These are phyloP conservation scores for Adrianichthys oophorus DNA, from an alignment of 2,797 vertebrate genomes.

Conservation along the genomic window DNA sequence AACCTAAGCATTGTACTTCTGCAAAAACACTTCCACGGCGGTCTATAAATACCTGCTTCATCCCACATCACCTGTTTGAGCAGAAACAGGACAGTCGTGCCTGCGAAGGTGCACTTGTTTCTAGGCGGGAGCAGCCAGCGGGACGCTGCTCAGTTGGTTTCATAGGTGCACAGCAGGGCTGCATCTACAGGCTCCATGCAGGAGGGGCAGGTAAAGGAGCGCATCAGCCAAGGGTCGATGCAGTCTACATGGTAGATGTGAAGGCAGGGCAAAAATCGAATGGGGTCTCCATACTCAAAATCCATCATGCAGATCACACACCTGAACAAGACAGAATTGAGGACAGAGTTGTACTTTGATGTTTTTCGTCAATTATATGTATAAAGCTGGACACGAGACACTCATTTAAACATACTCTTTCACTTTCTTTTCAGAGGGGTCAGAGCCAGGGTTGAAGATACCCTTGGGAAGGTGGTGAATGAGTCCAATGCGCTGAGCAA, in stretches of 20 bases:
- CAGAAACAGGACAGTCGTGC: slow-evolving; percentile 37
- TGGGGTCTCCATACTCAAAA: slow-evolving; percentile 82
- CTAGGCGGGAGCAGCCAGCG: slow-evolving; percentile 35
- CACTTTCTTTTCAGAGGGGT: slow-evolving; percentile 81
- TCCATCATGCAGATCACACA: slow-evolving; percentile 93
- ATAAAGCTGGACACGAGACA: too few species aligned
- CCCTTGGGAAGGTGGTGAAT: slow-evolving; percentile 87
- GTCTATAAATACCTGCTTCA: slow-evolving; percentile 32
- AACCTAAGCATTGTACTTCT: slow-evolving; percentile 10
- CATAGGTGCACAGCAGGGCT: slow-evolving; percentile 84
- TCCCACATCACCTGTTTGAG: slow-evolving; percentile 19
- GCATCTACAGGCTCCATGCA: slow-evolving; percentile 91
- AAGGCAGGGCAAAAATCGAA: slow-evolving; percentile 87
- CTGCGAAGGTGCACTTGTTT: slow-evolving; percentile 46
- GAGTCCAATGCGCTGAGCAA: slow-evolving; percentile 86
- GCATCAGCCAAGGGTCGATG: slow-evolving; percentile 89
- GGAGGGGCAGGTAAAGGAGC: slow-evolving; percentile 89
- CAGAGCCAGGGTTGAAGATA: slow-evolving; percentile 77
- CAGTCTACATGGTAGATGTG: slow-evolving; percentile 88
- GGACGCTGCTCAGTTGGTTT: slow-evolving; percentile 75
- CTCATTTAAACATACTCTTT: slow-evolving; percentile 79
- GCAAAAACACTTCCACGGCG: slow-evolving; percentile 13
- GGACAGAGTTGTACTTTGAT: too few species aligned
- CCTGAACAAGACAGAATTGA: slow-evolving; percentile 53
- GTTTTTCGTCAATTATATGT: too few species aligned